These are phyloP conservation scores for Naja naja DNA, from an alignment of 2,113 vertebrate species.

Conservation along the genomic window DNA sequence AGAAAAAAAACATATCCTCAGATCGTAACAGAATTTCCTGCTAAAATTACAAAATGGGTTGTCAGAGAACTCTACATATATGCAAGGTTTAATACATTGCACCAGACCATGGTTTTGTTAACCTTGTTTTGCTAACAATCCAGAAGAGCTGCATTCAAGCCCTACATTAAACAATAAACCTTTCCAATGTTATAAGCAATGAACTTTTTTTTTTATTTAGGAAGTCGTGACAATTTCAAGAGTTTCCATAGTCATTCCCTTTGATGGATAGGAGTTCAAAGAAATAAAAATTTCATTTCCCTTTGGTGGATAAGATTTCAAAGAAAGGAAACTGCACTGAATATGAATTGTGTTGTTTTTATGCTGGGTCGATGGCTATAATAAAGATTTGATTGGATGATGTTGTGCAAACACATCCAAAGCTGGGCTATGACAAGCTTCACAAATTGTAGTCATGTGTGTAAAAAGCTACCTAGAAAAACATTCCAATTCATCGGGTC, in stretches of 20 bases:
- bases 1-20: neutral
- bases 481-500: neutral
- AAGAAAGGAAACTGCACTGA: neutral
- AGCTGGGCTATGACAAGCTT: neutral
- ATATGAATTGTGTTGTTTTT: neutral
- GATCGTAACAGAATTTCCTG: neutral
- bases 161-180: neutral
- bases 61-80: neutral
- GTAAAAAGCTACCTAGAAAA: neutral
- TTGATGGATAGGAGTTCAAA: neutral
- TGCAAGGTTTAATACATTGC: neutral
- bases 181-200: neutral
- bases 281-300: neutral
- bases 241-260: neutral
- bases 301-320: neutral
- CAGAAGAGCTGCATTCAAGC: neutral
- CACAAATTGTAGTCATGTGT: neutral
- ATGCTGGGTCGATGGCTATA: neutral
- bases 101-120: neutral
- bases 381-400: neutral
- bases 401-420: neutral
- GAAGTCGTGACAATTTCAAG: neutral
- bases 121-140: neutral
- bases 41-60: neutral
- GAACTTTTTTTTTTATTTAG: neutral